phyloP scores from a whole-genome alignment of 2,797 vertebrate genomes.

The Vultur gryphus region DNA sequence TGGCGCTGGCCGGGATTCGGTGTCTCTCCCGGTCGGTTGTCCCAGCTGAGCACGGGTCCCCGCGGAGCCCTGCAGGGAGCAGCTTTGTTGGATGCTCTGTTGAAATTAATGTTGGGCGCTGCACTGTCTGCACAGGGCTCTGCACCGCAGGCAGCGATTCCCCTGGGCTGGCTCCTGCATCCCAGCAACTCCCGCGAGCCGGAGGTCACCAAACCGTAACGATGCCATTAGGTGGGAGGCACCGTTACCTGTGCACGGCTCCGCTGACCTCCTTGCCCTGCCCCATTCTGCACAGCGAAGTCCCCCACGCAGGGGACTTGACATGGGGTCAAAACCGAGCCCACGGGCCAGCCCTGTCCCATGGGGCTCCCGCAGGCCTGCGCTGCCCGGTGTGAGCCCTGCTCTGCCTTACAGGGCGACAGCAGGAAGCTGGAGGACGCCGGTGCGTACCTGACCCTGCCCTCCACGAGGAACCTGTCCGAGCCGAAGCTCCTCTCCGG shows the following conservation, averaged over 20 bases:
- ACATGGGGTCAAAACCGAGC: fast-evolving
- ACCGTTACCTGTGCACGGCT: fast-evolving
- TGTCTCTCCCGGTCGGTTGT: fast-evolving
- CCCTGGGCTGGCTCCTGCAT: neutral
- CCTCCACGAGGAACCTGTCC: neutral
- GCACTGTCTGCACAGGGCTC: neutral
- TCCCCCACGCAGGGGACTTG: fast-evolving
- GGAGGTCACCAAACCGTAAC: too few species aligned
- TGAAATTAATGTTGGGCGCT: fast-evolving
- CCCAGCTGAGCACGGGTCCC: neutral
- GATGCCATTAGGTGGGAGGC: neutral
- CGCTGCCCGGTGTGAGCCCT: fast-evolving
- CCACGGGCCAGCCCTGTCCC: neutral
- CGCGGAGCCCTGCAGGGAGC: fast-evolving
- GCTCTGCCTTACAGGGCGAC: conserved; percentile 38
- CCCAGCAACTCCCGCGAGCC: fast-evolving
- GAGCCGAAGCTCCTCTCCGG: neutral
- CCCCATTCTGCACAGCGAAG: neutral
- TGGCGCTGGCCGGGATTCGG: fast-evolving
- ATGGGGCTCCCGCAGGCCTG: fast-evolving
- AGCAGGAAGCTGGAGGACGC: conserved; percentile 54
- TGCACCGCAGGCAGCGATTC: fast-evolving
- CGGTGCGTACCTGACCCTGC: neutral
- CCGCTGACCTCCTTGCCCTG: neutral
- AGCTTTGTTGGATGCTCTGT: neutral